Percentiles rank a stretch among this genome's conserved stretches.
Conservation (phyloP, 1,140 invertebrate species). For the Physella acuta region DNA sequence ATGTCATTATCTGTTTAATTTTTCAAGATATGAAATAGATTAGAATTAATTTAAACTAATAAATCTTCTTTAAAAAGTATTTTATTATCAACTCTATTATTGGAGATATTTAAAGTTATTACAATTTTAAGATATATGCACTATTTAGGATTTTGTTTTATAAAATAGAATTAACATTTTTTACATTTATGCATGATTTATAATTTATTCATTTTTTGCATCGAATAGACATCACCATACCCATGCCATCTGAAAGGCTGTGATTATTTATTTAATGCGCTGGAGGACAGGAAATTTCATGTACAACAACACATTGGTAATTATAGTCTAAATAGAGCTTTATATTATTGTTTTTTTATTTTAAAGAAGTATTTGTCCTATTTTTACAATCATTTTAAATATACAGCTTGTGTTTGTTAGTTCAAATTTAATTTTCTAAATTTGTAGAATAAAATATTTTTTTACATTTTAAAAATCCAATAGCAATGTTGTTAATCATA, state of each 20-base stretch:
- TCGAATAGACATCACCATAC: neutral
- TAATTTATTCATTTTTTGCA: neutral
- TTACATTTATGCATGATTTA: no score
- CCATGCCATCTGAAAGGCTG: constrained; percentile 19
- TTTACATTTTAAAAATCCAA: no score
- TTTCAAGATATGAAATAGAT: neutral
- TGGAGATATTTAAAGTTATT: neutral
- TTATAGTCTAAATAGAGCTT: neutral
- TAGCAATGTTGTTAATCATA: no score
- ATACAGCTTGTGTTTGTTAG: no score
- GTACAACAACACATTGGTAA: constrained; percentile 13
- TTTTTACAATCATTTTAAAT: no score
- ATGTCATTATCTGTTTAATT: neutral
- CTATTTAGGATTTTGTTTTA: no score
- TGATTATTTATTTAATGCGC: constrained; percentile 7
- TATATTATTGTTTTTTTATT: no score
- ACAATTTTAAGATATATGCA: no score
- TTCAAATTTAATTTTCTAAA: no score
- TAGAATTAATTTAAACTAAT: neutral
- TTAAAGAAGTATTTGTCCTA: no score
- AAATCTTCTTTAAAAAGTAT: neutral
- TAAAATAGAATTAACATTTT: no score
- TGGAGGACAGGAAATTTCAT: constrained; percentile 10
- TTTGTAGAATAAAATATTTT: no score
- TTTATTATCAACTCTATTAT: neutral